Conservation (phyloP, 2,113 vertebrate species). For the Anthoscopus minutus region DNA sequence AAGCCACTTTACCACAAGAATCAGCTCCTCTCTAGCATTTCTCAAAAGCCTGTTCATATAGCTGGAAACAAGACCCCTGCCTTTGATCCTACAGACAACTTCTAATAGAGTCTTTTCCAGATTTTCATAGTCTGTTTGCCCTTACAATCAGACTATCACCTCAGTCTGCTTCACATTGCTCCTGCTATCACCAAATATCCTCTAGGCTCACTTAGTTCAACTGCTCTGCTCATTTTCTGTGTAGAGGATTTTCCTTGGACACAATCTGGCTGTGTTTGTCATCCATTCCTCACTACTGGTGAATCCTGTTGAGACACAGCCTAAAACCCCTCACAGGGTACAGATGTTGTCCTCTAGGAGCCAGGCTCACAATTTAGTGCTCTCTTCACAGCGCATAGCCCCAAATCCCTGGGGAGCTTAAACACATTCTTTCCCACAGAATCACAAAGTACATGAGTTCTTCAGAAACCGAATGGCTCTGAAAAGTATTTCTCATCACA, state of each 20-base stretch:
- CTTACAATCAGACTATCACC: neutral
- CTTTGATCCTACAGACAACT: neutral
- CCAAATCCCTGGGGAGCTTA: neutral
- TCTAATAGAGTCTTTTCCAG: neutral
- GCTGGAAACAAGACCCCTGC: neutral
- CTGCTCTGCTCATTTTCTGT: neutral
- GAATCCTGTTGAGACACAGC: neutral
- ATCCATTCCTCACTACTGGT: neutral
- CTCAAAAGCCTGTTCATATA: neutral
- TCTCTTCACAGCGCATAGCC: neutral
- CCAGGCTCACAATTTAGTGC: neutral
- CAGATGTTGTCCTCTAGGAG: neutral
- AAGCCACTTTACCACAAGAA: neutral
- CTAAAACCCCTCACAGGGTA: neutral
- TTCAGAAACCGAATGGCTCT: neutral
- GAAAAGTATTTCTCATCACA: neutral
- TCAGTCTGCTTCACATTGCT: neutral
- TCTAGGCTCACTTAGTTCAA: neutral
- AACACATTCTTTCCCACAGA: neutral
- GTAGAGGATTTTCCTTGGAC: neutral
- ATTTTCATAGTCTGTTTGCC: neutral
- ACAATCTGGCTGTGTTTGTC: neutral
- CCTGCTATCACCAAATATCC: neutral
- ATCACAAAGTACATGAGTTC: neutral
- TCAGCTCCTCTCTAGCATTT: constrained; percentile 13